Evolutionary conservation across 2,888 invertebrate species (phyloP), one percentile per base, ranked within the genome.

Genomic region (Heliconius hortense): DNA sequence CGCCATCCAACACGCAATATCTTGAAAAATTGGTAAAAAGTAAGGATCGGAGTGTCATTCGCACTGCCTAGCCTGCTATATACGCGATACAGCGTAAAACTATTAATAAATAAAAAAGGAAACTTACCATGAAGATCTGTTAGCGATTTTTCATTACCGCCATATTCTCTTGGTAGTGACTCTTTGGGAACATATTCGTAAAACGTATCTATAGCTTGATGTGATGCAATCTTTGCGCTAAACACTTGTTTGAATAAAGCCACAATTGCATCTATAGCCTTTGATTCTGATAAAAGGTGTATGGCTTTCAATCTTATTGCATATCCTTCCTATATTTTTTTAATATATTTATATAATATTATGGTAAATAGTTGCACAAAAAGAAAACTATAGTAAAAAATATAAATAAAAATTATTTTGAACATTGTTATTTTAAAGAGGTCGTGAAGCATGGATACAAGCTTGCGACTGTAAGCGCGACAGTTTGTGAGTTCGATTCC

Each of bases 241-340:
- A 89, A 39, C 0, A 84, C 80, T 77, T 86, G 86, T 73, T 86
- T 90, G 0, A 89, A 56, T 1, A 90, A 62, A 0, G 76, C 56
- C 0, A 88, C 64, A 0, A 89, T 59, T 0, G 81, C 72, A 0
- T 88, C 87, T 0, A 88, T 74, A 73, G 85, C 82, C 77, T 85
- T 87, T 0, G 90, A 90, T 4, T 79, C 39, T 13, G 86, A 82
- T 43, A 91, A 72, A 0, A 89, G 39, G 67, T 89, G 86, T 5
- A 90, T 80, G 0, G 83, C 84, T 76, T 87, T 88, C 7, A 90
- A 0, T 77, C 84, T 82, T 48, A 85, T 79, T 1, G 86, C 86
- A 21, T 81, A 87, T 4, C 87, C 87, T 78, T 88, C 84, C 89
- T 82, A 72, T 18, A 31, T 35, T 35, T 35, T 35, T 35, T 8